A percentile compares a stretch with the other conserved stretches of the same genome.
These are phyloP conservation scores for Centropyge bicolor DNA, from an alignment of 2,797 vertebrate genomes.

Conservation along the genomic window DNA sequence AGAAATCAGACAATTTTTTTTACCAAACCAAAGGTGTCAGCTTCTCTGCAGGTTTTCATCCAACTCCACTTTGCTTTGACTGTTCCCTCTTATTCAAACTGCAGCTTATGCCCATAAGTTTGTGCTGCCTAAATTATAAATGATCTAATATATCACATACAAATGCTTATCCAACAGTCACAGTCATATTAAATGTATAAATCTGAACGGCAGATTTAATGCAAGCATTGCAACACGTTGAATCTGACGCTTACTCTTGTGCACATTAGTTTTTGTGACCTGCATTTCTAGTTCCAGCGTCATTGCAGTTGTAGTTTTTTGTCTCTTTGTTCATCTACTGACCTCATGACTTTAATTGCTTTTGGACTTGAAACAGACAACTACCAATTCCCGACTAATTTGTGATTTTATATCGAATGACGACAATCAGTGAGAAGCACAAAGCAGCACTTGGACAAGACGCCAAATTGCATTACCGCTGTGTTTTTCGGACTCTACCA, in stretches of 20 bases:
- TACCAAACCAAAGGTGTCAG: background rate
- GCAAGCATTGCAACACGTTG: background rate
- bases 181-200: slow-evolving; percentile 36
- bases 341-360: slow-evolving; percentile 30
- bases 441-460: slow-evolving; percentile 32
- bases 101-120: slow-evolving; percentile 3
- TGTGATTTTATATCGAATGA: slow-evolving; percentile 50
- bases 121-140: slow-evolving; percentile 46
- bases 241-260: background rate
- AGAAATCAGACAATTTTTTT: background rate
- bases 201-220: slow-evolving; percentile 22
- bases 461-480: slow-evolving; percentile 27
- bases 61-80: slow-evolving; percentile 14
- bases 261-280: background rate
- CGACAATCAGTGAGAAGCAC: slow-evolving; percentile 26
- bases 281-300: background rate
- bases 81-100: background rate
- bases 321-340: slow-evolving; percentile 15
- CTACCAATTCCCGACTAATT: slow-evolving; percentile 41
- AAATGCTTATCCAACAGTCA: slow-evolving; percentile 11
- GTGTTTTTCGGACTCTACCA: slow-evolving; percentile 45
- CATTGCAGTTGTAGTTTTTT: slow-evolving; percentile 7
- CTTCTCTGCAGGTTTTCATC: background rate
- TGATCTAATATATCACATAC: slow-evolving; percentile 41
- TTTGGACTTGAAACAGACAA: slow-evolving; percentile 33